Base-by-base conservation (phyloP, 2,113 vertebrate species). In the Saccopteryx leptura region DNA sequence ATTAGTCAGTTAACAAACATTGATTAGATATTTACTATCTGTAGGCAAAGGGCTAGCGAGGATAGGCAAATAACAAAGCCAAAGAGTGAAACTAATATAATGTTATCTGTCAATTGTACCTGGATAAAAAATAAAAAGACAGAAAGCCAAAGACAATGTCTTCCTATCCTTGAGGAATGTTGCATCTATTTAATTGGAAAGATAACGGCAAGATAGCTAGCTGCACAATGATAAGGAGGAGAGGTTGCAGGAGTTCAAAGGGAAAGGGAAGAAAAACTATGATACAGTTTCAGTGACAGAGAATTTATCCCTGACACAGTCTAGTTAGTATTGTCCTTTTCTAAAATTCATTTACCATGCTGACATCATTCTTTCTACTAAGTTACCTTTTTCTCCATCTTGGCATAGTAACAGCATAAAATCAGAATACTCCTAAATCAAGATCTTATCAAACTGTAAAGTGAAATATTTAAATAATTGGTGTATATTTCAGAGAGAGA, bases 121-220 rank as follows among this genome's bases (percentile, higher is more conserved):
- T 50, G 12, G 71, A 50, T 9, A 9, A n/a, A 65, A 14, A 26
- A 66, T 39, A 39, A 39, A 46, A 31, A 21, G 33, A 18, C 13
- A 58, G 68, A 74, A 75, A 93, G 86, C 18, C 26, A 90, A 93
- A 93, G 33, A 92, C 81, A 96, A 95, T 76, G 48, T 68, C 88
- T 90, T 82, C n/a, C 31, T 81, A 61, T 83, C 86, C 52, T 79
- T 85, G 72, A 97, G 91, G 97, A 97, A 97, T 97, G 72, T 54
- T n/a, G 52, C 26, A 60, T 96, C 81, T 95, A 91, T 78, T 95
- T 76, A 87, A 39, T 65, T 95, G 78, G 81, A 96, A 92, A 97
- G 97, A 96, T 97, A 96, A 97, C 31, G 82, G 24, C 58, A 68
- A 91, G 68, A 96, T 15, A 93, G 63, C 46, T 76, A 84, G 54